Conservation (phyloP, 1,140 invertebrate genomes). For the Calephelis nemesis region DNA sequence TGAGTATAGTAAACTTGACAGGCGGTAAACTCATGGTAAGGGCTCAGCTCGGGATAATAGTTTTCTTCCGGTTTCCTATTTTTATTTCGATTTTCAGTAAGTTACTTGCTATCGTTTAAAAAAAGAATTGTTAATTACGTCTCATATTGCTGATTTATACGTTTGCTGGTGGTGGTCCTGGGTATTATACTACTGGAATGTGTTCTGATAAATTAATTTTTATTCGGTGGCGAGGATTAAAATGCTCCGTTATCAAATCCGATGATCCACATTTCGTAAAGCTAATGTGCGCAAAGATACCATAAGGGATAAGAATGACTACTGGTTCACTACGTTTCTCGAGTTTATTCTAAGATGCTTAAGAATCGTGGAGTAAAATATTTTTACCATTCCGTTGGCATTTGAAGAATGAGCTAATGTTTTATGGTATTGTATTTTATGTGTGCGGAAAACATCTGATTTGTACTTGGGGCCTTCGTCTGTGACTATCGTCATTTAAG, state of each 20-base stretch:
- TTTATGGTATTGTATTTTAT: too few relatives aligned
- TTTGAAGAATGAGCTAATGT: too few relatives aligned
- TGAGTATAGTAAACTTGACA: too few relatives aligned
- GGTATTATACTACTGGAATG: constrained; percentile 27
- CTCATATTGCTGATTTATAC: constrained; percentile 31
- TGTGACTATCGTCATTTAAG: constrained; percentile 15
- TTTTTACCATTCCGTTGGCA: too few relatives aligned
- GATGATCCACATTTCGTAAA: constrained; percentile 28
- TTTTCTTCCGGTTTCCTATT: constrained; percentile 22
- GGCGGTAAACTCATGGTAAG: too few relatives aligned
- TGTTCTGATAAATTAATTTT: constrained; percentile 33
- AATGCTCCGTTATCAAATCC: constrained; percentile 35
- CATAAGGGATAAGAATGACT: too few relatives aligned
- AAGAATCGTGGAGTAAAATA: too few relatives aligned
- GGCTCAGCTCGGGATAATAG: constrained; percentile 32
- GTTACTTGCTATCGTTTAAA: constrained; percentile 21
- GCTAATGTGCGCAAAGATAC: too few relatives aligned
- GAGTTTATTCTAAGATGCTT: too few relatives aligned
- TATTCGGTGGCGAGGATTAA: constrained; percentile 29
- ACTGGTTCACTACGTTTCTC: too few relatives aligned
- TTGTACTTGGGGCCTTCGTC: constrained; percentile 28
- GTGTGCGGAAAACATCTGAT: constrained; percentile 16
- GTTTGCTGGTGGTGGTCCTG: constrained; percentile 25
- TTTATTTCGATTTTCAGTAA: constrained; percentile 35
- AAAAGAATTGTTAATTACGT: constrained; percentile 30